Evolutionary conservation across 2,888 invertebrate species (phyloP).

Genomic region (Troides helena): DNA sequence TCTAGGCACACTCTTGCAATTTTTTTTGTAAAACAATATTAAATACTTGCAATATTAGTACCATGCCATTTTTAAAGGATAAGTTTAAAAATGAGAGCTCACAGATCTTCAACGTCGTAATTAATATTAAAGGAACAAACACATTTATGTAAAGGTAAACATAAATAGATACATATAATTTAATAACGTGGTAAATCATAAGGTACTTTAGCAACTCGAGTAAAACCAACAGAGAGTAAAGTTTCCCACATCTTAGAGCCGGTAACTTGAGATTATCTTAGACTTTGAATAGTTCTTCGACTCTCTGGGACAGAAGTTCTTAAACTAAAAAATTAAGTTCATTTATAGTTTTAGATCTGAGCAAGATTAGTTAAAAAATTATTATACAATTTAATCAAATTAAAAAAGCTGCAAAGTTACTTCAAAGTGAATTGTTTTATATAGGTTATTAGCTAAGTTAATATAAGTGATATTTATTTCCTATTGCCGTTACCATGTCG

Average conservation of each 20-base stretch:
- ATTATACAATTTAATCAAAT: not conserved
- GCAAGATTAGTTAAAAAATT: too few relatives aligned
- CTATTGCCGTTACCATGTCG: too few relatives aligned
- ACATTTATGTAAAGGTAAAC: not conserved
- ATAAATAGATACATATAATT: not conserved
- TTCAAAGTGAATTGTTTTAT: not conserved
- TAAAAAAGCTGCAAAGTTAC: not conserved
- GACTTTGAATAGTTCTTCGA: conserved; percentile 5
- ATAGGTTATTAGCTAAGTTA: not conserved
- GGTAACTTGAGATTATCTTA: conserved; percentile 1
- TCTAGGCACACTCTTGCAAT: too few relatives aligned
- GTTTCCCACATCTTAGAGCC: conserved; percentile 1
- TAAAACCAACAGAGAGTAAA: not conserved
- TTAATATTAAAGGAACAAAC: too few relatives aligned
- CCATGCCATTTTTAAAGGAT: too few relatives aligned
- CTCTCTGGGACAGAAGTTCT: not conserved
- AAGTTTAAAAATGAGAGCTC: too few relatives aligned
- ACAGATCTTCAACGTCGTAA: too few relatives aligned
- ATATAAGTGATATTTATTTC: too few relatives aligned
- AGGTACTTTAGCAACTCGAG: not conserved
- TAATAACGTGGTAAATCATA: not conserved
- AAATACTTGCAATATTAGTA: too few relatives aligned
- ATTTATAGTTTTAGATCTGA: too few relatives aligned
- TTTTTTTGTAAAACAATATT: too few relatives aligned
- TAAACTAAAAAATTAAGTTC: not conserved